These are phyloP conservation scores for Lepilemur septentrionalis DNA, from an alignment of 2,797 vertebrate genomes.

Conservation along the genomic window DNA sequence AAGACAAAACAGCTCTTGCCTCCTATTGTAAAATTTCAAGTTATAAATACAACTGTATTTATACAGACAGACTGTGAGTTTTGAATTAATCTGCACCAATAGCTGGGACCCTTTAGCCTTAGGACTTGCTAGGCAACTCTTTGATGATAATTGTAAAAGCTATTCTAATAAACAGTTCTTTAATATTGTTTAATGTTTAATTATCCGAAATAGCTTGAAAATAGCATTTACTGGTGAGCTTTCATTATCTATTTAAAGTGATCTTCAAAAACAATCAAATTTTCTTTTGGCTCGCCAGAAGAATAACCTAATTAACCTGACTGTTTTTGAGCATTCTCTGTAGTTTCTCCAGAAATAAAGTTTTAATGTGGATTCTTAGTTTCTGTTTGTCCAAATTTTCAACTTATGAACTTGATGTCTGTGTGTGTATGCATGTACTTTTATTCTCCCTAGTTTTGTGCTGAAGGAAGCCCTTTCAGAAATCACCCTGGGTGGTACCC, in stretches of 20 bases:
- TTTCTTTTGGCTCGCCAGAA: neutral
- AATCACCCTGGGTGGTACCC: neutral
- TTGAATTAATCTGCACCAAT: neutral
- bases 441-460: neutral
- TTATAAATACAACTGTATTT: neutral
- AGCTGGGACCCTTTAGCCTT: neutral
- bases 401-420: neutral
- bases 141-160: neutral
- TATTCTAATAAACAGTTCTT: neutral
- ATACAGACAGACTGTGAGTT: neutral
- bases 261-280: constrained; percentile 25
- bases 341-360: neutral
- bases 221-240: neutral
- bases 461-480: neutral
- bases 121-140: neutral
- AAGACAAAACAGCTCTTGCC: neutral
- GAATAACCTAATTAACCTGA: neutral
- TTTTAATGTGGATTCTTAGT: neutral
- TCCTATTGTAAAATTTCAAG: neutral
- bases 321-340: neutral
- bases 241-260: neutral
- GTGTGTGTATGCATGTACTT: accelerated
- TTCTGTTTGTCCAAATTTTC: neutral
- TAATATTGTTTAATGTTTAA: neutral
- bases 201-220: constrained; percentile 28